phyloP scores from a whole-genome alignment of 2,888 invertebrate species.

The Polylopha cassiicola region DNA sequence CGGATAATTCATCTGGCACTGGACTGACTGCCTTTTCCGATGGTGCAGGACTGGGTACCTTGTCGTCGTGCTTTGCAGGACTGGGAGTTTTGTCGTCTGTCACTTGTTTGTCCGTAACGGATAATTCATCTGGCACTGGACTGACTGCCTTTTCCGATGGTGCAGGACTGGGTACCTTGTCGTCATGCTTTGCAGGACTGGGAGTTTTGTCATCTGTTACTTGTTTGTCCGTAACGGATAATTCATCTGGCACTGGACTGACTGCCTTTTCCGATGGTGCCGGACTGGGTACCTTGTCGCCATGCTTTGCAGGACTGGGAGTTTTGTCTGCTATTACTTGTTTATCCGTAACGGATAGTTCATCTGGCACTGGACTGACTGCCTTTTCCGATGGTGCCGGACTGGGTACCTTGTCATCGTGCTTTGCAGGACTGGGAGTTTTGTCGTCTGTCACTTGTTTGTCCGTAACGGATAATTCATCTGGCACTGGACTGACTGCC shows the following conservation, averaged over 20 bases:
- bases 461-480: too few relatives aligned
- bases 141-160: constrained; percentile 8
- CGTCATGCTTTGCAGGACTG: too few relatives aligned
- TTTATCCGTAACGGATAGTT: constrained; percentile 11
- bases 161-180: constrained; percentile 10
- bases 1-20: constrained; percentile 5
- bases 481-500: neutral
- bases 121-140: neutral
- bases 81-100: constrained; percentile 10
- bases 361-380: neutral
- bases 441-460: constrained; percentile 17
- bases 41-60: constrained; percentile 6
- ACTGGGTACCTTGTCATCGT: constrained; percentile 21
- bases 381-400: constrained; percentile 17
- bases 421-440: constrained; percentile 18
- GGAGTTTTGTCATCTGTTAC: constrained; percentile 12
- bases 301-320: neutral
- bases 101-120: too few relatives aligned
- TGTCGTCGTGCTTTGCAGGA: constrained; percentile 7
- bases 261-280: constrained; percentile 10
- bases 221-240: constrained; percentile 20
- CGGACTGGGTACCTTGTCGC: constrained; percentile 21
- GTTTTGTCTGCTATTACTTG: neutral
- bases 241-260: constrained; percentile 18
- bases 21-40: constrained; percentile 7